Conservation (phyloP, 2,113 vertebrate species). For the Phalacrocorax aristotelis region DNA sequence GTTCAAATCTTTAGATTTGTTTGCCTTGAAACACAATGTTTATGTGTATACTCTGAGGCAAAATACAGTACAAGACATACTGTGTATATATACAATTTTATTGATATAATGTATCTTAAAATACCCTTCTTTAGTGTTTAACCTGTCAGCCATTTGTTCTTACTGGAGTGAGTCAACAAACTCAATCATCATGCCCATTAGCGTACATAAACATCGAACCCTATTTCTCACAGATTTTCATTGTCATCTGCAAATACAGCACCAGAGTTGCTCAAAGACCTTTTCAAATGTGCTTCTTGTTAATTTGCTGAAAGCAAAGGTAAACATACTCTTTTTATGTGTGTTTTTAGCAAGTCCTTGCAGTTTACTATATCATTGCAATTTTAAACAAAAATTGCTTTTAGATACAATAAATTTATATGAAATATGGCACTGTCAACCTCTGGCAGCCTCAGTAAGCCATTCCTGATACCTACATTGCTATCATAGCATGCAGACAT, state of each 20-base stretch:
- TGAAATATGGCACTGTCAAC: not conserved
- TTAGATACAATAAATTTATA: not conserved
- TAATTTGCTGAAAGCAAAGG: not conserved
- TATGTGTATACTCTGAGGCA: not conserved
- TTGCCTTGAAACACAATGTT: not conserved
- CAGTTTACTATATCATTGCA: not conserved
- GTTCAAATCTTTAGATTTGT: not conserved
- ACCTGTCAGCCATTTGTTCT: not conserved
- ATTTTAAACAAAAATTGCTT: not conserved
- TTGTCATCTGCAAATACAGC: not conserved
- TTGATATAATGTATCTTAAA: not conserved
- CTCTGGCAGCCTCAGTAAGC: not conserved
- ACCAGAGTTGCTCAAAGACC: not conserved
- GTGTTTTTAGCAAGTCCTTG: not conserved
- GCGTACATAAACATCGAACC: not conserved
- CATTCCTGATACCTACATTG: rapidly evolving
- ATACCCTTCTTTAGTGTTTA: not conserved
- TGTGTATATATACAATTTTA: not conserved
- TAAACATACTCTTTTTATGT: not conserved
- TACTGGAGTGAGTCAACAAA: not conserved
- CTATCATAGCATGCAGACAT: not conserved
- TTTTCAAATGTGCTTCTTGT: not conserved
- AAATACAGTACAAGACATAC: not conserved
- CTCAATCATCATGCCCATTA: not conserved
- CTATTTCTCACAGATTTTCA: not conserved